Evolutionary conservation across 2,888 invertebrate genomes (phyloP), one percentile per base, ranked within the genome.

Genomic region (Drosophila leonis): DNA sequence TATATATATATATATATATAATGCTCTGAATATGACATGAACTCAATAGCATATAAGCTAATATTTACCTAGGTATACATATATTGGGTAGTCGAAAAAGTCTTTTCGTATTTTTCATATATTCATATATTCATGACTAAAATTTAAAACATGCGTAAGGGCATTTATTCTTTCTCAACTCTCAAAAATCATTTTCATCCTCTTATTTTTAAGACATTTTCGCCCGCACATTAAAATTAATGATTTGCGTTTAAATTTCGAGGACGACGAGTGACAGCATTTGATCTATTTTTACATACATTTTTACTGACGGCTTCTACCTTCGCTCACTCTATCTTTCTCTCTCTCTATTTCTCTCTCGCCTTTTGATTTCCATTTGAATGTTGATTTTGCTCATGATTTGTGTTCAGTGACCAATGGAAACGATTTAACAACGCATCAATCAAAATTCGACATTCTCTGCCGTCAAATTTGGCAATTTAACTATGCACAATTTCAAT

Each of bases 371-470:
- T 39, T 35, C 15, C 59, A 44, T 37, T 64, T 55, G 35, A 39
- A 64, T 65, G 59, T 62, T 61, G 72, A 60, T 76, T 68, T 62
- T 59, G 54, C 41, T 42, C 49, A 49, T 46, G 27, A 72, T 72
- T 76, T 72, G 55, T 63, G 33, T 52, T 35, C 54, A 51, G 31
- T 66, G 61, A 65, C 42, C 68, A 64, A 41, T 67, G 60, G 60
- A 75, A 76, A 63, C 62, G 70, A 55, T 83, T 75, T 68, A 75
- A 83, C 57, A 64, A 67, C 59, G 64, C 79, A 86, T 86, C 79
- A 83, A 83, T 83, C 86, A 79, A 74, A 74, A 69, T 62, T 18
- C 12, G 46, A 46, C 27, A 49, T 49, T 29, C 18, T 49, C 41
- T 51, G 64, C 42, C 52, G 63, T 48, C 73, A 75, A 75, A 75